A percentile compares a stretch with the other conserved stretches of the same genome.
These are phyloP conservation scores for Nettapus auritus DNA, from an alignment of 2,113 vertebrate genomes.

Conservation along the genomic window DNA sequence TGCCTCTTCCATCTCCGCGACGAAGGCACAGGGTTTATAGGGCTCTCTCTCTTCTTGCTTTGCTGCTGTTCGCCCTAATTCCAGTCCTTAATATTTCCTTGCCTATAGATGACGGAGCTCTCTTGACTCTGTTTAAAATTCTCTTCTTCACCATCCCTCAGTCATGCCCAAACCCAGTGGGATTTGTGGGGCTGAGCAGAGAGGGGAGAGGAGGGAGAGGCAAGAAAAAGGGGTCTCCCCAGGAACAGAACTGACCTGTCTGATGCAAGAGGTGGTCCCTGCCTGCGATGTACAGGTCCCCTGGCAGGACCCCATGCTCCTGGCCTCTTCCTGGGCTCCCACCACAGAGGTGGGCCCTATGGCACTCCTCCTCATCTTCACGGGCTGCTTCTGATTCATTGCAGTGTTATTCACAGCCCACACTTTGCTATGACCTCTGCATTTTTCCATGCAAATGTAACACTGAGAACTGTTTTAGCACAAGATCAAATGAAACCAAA, in stretches of 20 bases:
- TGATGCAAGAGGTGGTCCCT: not conserved
- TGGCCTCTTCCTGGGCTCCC: not conserved
- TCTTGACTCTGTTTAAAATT: not conserved
- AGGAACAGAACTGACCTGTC: too few species aligned
- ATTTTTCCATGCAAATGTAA: not conserved
- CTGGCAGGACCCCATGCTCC: not conserved
- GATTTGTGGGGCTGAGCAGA: not conserved
- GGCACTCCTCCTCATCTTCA: not conserved
- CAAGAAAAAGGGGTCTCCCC: fast-evolving
- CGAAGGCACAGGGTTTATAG: not conserved
- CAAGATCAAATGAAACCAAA: not conserved
- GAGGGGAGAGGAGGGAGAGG: fast-evolving
- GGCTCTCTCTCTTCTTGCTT: not conserved
- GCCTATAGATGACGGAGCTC: fast-evolving
- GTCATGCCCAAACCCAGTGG: not conserved
- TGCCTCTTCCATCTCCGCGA: not conserved
- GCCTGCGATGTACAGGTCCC: not conserved
- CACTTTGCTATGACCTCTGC: not conserved
- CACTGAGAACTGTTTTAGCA: not conserved
- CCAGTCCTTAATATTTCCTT: not conserved
- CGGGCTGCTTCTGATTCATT: not conserved
- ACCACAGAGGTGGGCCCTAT: fast-evolving
- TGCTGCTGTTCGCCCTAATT: not conserved
- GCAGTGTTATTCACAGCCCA: not conserved
- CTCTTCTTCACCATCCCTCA: fast-evolving